These are phyloP conservation scores for Actinemys pallida DNA, from an alignment of 2,113 vertebrate species.

Conservation along the genomic window DNA sequence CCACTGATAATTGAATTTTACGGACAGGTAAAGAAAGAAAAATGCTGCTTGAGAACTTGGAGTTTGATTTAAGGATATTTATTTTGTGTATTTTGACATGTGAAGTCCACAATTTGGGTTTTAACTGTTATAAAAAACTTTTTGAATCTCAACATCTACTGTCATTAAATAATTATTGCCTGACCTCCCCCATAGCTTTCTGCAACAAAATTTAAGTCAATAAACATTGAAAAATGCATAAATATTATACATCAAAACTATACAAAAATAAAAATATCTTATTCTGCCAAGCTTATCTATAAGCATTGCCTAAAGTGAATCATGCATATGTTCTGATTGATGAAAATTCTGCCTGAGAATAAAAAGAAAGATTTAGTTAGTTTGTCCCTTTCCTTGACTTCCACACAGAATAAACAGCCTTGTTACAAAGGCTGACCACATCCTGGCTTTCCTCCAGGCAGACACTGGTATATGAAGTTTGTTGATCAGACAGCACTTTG, in stretches of 20 bases:
- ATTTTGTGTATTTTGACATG: background rate
- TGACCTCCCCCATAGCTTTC: background rate
- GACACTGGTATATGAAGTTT: conserved; percentile 63
- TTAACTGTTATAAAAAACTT: background rate
- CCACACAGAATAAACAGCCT: conserved; percentile 68
- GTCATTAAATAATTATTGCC: background rate
- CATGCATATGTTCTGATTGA: conserved; percentile 69
- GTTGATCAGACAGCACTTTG: conserved; percentile 76
- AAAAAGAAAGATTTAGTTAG: conserved; percentile 75
- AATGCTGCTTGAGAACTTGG: background rate
- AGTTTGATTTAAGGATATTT: background rate
- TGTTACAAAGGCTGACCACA: conserved; percentile 71
- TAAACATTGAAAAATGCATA: background rate
- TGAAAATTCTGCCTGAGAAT: conserved; percentile 65
- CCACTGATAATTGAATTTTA: background rate
- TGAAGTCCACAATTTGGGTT: background rate
- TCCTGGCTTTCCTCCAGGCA: conserved; percentile 70
- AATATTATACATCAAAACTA: background rate
- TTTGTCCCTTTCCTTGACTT: conserved; percentile 73
- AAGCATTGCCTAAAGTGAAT: conserved; percentile 45
- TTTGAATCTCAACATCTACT: background rate
- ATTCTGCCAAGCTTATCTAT: background rate
- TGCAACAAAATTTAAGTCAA: background rate
- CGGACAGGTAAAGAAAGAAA: background rate
- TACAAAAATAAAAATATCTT: background rate